Base-by-base conservation (phyloP, 92 coral and sea anemone genomes). In the Ricordea florida region DNA sequence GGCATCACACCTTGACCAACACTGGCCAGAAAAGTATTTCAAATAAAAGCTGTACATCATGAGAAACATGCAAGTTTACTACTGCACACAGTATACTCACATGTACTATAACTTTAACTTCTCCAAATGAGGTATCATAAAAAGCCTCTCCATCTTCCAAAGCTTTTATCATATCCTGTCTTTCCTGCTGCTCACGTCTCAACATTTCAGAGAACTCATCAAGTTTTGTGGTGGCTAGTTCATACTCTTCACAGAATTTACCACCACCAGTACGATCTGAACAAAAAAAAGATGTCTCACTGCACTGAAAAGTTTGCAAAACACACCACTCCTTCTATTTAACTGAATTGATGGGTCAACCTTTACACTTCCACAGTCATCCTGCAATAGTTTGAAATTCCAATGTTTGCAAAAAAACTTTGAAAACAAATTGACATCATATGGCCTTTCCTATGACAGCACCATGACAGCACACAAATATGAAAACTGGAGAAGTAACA, bases 191-290 rank as follows among this genome's bases (percentile, higher is more conserved):
- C 57, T 94, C 97, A n/a, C 58, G 35, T 32, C 80, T 77, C 22
- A 94, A 73, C 2, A 84, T 74, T 25, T 80, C 85, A 47, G 87
- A 87, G 42, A 94, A 90, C 33, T 90, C 93, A 45, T 86, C 97
- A 22, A 92, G 89, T 34, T 92, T 94, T 50, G 81, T 42, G 26
- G 94, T 89, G 18, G 98, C 97, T 38, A 84, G 74, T 48, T 92
- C 98, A 71, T 92, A 92, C 46, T 94, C 98, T 55, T 87, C 81
- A 53, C 96, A 93, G 41, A 94, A 94, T 67, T 90, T 88, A 8
- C 93, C 89, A 21, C 98, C 97, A 18, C 98, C 97, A 41, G 98
- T 84, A 60, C 97, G 94, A 84, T 94, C 98, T 94, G 42, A 60
- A 32, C 18, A 52, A 46, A 27, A 27, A 46, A 78, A 1, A 65